Evolutionary conservation across 2,888 invertebrate species (phyloP).

Genomic region (Diploptera punctata): DNA sequence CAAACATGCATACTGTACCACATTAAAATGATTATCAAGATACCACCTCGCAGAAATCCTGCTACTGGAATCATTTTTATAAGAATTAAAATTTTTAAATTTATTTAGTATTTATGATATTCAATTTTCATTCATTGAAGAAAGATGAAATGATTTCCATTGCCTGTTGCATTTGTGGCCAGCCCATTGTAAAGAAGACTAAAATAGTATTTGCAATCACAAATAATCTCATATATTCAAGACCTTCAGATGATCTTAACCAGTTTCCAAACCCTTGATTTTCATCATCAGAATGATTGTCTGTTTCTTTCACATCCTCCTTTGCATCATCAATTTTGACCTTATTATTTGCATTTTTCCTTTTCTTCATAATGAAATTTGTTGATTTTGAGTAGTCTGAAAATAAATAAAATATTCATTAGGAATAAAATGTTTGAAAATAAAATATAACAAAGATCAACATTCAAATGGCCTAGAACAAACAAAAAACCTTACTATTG

Average conservation of each 20-base stretch:
- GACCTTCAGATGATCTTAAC: slow-evolving; percentile 63
- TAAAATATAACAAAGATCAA: too few species aligned
- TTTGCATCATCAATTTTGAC: background rate
- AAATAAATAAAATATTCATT: too few species aligned
- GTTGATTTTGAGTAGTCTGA: too few species aligned
- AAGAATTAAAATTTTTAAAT: background rate
- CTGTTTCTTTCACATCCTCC: background rate
- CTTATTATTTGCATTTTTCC: slow-evolving; percentile 8
- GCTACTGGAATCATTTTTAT: slow-evolving; percentile 37
- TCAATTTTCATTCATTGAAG: slow-evolving; percentile 49
- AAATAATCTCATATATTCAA: slow-evolving; percentile 82
- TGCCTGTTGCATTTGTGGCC: slow-evolving; percentile 72
- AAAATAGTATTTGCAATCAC: slow-evolving; percentile 78
- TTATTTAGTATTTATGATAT: background rate
- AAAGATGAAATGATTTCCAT: slow-evolving; percentile 58
- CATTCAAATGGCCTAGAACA: too few species aligned
- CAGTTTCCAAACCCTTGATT: slow-evolving; percentile 41
- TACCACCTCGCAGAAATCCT: slow-evolving; percentile 62
- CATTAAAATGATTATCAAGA: slow-evolving; percentile 70
- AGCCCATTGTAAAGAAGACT: slow-evolving; percentile 73
- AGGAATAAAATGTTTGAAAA: too few species aligned
- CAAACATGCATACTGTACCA: slow-evolving; percentile 76
- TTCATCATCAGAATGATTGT: slow-evolving; percentile 26
- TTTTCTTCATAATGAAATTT: slow-evolving; percentile 27
- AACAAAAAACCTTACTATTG: too few species aligned